A percentile compares a stretch with the other conserved stretches of the same genome.
Evolutionary conservation across 2,797 vertebrate genomes (phyloP).

Genomic region (Pitangus sulphuratus): DNA sequence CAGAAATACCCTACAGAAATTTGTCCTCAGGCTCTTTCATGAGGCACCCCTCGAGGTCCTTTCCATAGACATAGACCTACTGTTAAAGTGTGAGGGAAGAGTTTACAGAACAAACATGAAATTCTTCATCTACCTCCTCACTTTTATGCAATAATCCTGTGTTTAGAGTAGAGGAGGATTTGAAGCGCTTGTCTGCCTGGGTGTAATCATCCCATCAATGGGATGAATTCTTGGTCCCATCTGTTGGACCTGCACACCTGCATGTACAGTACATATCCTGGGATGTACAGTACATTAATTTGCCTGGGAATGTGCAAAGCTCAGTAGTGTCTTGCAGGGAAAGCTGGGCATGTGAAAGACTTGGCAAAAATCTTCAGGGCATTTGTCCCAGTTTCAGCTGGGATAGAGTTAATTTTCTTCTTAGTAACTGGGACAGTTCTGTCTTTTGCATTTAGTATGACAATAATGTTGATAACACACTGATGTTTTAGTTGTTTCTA

Average conservation of each 20-base stretch:
- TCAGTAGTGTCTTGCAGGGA: neutral
- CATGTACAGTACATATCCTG: rapidly evolving
- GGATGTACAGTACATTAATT: too few species aligned
- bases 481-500: neutral
- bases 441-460: neutral
- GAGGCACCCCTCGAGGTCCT: neutral
- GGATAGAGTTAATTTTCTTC: neutral
- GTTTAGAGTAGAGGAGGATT: neutral
- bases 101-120: neutral
- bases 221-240: neutral
- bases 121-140: neutral
- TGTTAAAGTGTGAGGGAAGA: neutral
- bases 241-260: neutral
- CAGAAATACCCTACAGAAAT: neutral
- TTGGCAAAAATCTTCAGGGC: neutral
- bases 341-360: neutral
- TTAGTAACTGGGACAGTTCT: neutral
- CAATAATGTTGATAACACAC: neutral
- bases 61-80: neutral
- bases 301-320: neutral
- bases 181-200: rapidly evolving
- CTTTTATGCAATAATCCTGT: neutral
- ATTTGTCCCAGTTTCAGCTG: rapidly evolving
- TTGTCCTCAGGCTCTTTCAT: neutral
- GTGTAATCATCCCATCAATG: neutral